phyloP scores from a whole-genome alignment of 2,113 vertebrate species.

The Stictonetta naevosa region DNA sequence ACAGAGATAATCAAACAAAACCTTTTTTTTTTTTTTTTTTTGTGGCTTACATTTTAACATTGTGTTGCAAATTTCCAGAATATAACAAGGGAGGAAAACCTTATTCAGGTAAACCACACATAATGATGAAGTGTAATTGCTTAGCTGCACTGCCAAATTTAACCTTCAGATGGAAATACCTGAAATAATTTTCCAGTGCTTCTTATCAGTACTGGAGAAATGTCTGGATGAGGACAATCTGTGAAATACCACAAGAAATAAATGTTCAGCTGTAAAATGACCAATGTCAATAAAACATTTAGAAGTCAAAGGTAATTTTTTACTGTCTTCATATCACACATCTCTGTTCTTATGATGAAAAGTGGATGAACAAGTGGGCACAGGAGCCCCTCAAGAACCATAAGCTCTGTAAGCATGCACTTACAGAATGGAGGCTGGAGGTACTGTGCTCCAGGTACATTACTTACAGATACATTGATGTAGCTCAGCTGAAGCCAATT shows the following conservation, averaged over 20 bases:
- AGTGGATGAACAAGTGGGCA: neutral
- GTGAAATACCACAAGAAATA: neutral
- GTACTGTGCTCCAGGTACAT: neutral
- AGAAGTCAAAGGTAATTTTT: neutral
- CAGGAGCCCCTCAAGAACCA: neutral
- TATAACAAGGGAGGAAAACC: neutral
- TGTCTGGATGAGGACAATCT: neutral
- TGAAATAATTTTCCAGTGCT: neutral
- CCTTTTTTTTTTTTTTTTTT: neutral
- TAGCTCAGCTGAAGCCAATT: neutral
- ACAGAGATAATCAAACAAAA: neutral
- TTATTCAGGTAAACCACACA: neutral
- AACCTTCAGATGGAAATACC: neutral
- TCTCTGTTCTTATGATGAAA: neutral
- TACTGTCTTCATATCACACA: neutral
- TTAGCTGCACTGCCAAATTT: neutral
- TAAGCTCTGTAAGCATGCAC: neutral
- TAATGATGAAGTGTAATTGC: neutral
- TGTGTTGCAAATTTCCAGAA: neutral
- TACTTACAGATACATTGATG: neutral
- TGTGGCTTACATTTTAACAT: neutral
- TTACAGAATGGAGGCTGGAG: neutral
- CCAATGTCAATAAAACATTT: neutral
- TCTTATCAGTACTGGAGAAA: neutral
- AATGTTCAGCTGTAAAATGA: neutral